Percentiles rank a stretch among this genome's conserved stretches.
Evolutionary conservation across 2,113 vertebrate species (phyloP).

Genomic region (Gasterosteus aculeatus): DNA sequence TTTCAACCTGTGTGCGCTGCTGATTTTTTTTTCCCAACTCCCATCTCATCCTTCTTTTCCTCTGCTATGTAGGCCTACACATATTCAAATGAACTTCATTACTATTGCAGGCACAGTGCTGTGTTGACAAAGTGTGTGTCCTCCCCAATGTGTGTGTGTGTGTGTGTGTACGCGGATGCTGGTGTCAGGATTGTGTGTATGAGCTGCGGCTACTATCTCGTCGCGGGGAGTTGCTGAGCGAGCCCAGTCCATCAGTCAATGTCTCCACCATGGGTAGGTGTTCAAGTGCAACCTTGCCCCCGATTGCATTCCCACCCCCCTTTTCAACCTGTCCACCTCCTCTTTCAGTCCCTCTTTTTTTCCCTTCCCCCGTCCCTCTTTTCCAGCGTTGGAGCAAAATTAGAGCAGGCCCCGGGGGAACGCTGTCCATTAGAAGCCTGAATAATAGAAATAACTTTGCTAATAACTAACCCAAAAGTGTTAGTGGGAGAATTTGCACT

Average conservation of each 20-base stretch:
- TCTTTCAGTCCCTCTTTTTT: constrained; percentile 2
- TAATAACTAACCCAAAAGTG: constrained; percentile 58
- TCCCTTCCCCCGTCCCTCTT: constrained; percentile 25
- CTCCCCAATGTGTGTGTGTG: constrained; percentile 46
- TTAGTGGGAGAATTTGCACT: constrained; percentile 28
- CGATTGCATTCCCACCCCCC: constrained; percentile 21
- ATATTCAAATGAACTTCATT: constrained; percentile 78
- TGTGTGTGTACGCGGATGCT: constrained; percentile 21
- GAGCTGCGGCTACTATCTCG: constrained; percentile 93
- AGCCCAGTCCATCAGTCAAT: constrained; percentile 92
- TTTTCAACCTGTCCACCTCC: constrained; percentile 22
- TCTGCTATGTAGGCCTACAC: constrained; percentile 50
- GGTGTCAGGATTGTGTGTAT: constrained; percentile 86
- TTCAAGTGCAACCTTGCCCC: constrained; percentile 47
- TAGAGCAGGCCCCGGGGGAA: constrained; percentile 64
- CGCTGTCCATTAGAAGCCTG: constrained; percentile 59
- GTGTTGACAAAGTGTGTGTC: constrained; percentile 79
- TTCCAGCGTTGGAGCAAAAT: constrained; percentile 48
- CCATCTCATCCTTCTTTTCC: constrained; percentile 35
- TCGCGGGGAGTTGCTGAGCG: constrained; percentile 88
- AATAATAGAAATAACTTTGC: constrained; percentile 61
- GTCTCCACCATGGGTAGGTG: constrained; percentile 90
- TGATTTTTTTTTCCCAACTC: constrained; percentile 1
- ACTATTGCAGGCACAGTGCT: constrained; percentile 73
- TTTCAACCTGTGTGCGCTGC: constrained; percentile 44